phyloP scores from a whole-genome alignment of 2,888 invertebrate species.

The Rhodophaea formosa region DNA sequence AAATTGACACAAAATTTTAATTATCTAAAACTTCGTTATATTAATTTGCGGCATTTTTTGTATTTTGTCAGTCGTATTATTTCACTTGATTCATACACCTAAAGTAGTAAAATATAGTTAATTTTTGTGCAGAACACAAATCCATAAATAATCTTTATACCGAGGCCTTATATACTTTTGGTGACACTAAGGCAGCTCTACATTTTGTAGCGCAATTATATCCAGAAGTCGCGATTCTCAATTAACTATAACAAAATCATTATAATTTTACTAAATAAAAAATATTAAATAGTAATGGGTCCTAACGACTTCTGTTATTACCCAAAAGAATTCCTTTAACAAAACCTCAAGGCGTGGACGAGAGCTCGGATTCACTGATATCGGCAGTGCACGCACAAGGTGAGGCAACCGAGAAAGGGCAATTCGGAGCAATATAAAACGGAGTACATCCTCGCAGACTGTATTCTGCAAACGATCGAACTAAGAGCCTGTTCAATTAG shows the following conservation, averaged over 20 bases:
- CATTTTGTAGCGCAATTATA: too few species aligned
- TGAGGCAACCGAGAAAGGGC: constrained; percentile 79
- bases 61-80: too few species aligned
- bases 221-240: neutral
- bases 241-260: neutral
- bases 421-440: constrained; percentile 77
- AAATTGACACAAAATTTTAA: too few species aligned
- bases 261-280: neutral
- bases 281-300: neutral
- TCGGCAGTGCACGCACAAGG: constrained; percentile 69
- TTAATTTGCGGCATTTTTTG: too few species aligned
- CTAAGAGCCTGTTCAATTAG: constrained; percentile 50
- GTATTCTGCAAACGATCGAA: constrained; percentile 69
- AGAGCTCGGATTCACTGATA: constrained; percentile 54
- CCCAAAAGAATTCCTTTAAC: constrained; percentile 35
- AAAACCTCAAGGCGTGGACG: constrained; percentile 50
- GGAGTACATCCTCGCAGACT: constrained; percentile 68
- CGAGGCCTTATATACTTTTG: too few species aligned
- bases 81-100: too few species aligned
- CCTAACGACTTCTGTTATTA: constrained; percentile 4
- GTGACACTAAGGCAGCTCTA: too few species aligned
- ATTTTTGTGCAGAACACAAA: too few species aligned
- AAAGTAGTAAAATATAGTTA: too few species aligned
- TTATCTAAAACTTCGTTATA: too few species aligned
- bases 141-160: too few species aligned